Base-by-base conservation (phyloP, 1,140 invertebrate genomes). In the Leptopilina clavipes region DNA sequence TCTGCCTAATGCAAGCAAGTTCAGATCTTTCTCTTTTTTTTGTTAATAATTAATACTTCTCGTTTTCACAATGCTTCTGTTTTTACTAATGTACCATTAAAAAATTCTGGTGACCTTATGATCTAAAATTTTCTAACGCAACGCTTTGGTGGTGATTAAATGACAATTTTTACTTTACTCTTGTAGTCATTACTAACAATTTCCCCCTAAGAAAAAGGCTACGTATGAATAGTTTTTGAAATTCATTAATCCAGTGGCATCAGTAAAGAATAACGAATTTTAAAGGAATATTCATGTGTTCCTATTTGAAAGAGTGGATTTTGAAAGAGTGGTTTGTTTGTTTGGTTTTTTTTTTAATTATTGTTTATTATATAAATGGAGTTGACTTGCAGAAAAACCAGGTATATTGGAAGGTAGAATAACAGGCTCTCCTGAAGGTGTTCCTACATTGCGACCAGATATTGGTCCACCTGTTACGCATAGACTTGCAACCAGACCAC, bases 401-500 rank as follows among this genome's bases (percentile, higher is more conserved):
- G 86, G 85, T 79, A 84, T 84, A 86, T 82, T 85, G 84, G 85
- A 88, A 74, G 89, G 89, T 89, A 88, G 91, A 91, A 80, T 90
- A 88, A 85, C 88, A 83, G 89, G 85, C 84, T 90, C 82, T 79
- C 81, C 82, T 85, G 88, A 87, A 81, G 91, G 82, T 83, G 86
- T 79, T 82, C 91, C 86, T 72, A 90, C 89, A 73, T 82, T 90
- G 75, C 82, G 86, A 79, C 91, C 91, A 82, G 88, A 89, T 72
- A 88, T 90, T 84, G 93, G 91, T 83, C 88, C 85, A 82, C 90
- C 86, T 86, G 90, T 87, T 86, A 91, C 76, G 86, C 93, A 85
- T 92, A 93, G 88, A 92, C 92, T 93, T 40, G 95, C 93, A 78
- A 96, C 95, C 2, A 91, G 96, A 82, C 95, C 96, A 37, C 95